These are phyloP conservation scores for Popillia japonica DNA, from an alignment of 1,140 invertebrate species.

Conservation along the genomic window DNA sequence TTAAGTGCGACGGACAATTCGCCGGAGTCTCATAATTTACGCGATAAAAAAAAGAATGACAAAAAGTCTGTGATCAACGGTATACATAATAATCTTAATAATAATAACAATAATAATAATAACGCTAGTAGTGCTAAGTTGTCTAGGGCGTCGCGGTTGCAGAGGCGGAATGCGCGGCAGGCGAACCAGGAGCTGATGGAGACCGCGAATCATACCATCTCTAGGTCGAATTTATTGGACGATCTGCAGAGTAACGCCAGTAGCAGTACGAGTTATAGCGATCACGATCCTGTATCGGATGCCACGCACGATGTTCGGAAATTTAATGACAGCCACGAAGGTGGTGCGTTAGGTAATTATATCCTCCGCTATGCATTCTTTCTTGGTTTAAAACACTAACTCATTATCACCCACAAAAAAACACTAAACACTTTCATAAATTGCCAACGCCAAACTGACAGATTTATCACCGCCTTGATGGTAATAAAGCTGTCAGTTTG, in stretches of 20 bases:
- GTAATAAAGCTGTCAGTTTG: too few species aligned
- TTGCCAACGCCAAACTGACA: too few species aligned
- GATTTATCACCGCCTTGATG: too few species aligned
- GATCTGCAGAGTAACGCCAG: conserved; percentile 60
- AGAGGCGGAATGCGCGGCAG: conserved; percentile 55
- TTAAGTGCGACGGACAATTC: not conserved
- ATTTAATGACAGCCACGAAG: conserved; percentile 58
- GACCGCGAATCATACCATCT: conserved; percentile 47
- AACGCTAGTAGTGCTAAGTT: conserved; percentile 44
- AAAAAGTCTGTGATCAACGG: conserved; percentile 56
- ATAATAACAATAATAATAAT: too few species aligned
- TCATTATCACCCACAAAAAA: too few species aligned
- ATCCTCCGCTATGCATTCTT: too few species aligned
- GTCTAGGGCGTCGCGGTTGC: conserved; percentile 55
- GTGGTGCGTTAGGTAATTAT: conserved; percentile 43
- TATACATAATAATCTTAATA: conserved; percentile 44
- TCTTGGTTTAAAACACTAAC: too few species aligned
- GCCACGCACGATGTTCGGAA: conserved; percentile 54
- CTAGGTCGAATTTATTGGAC: conserved; percentile 57
- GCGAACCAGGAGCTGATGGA: conserved; percentile 56
- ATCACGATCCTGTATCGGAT: conserved; percentile 58
- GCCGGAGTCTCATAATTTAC: conserved; percentile 37
- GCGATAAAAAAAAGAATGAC: conserved; percentile 38
- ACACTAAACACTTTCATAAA: too few species aligned
- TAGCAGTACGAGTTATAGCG: conserved; percentile 58